A percentile compares a stretch with the other conserved stretches of the same genome.
Evolutionary conservation across 2,113 vertebrate genomes (phyloP).

Genomic region (Lynx canadensis): DNA sequence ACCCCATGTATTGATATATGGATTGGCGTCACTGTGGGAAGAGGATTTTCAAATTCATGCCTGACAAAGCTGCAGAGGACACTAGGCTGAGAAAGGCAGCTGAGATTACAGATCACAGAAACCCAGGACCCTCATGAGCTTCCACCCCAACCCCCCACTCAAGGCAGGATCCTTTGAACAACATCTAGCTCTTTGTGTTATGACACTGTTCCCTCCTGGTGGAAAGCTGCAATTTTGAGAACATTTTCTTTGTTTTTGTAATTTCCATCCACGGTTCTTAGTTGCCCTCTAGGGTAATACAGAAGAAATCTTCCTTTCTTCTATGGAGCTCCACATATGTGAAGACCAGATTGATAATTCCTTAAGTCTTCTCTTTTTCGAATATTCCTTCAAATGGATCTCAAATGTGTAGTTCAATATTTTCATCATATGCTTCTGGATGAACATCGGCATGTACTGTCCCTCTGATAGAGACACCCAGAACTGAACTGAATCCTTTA

Average conservation of each 20-base stretch:
- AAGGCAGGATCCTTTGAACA: neutral
- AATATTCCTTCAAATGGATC: neutral
- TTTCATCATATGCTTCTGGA: neutral
- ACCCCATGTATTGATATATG: fast-evolving
- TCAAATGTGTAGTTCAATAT: neutral
- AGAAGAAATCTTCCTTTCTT: neutral
- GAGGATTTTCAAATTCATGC: neutral
- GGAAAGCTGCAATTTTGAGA: neutral
- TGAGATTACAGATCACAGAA: neutral
- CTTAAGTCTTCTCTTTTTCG: neutral
- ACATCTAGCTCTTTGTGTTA: neutral
- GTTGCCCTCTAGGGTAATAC: neutral
- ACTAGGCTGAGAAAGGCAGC: neutral
- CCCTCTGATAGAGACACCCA: neutral
- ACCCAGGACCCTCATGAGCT: neutral
- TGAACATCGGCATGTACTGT: neutral
- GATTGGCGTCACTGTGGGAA: neutral
- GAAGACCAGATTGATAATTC: neutral
- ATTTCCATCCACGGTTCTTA: neutral
- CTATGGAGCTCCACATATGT: neutral
- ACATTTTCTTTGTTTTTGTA: neutral
- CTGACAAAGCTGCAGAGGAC: neutral
- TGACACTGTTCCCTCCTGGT: neutral
- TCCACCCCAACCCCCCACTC: neutral
- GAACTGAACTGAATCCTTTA: neutral